Evolutionary conservation across 2,113 vertebrate species (phyloP), one percentile per base, ranked within the genome.

Genomic region (Trichechus manatus): DNA sequence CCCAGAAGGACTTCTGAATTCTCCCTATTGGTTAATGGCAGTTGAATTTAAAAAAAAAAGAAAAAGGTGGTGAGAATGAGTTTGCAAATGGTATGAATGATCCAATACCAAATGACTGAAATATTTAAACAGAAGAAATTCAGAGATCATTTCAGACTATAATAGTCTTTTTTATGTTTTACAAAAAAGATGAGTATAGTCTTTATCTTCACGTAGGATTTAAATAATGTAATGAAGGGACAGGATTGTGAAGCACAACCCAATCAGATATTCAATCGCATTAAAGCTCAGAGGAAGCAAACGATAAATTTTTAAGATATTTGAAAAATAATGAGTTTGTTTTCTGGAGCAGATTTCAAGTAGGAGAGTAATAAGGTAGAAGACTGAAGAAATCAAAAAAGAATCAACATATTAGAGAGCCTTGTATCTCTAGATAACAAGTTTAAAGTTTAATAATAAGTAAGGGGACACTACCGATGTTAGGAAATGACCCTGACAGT

Each of bases 261-360:
- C 33, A 42, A 6, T 68, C 39, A 77, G 68, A 47, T 23, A 82
- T 10, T 61, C 33, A 87, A 29, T 23, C 47, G 59, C 31, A 75
- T n/a, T 79, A 70, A 70, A 78, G 25, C 53, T 85, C 22, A 39
- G 59, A 89, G 31, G 20, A 85, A 80, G 22, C 84, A 75, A 93
- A 72, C 6, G 8, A 83, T 1, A 85, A 1, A 82, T 3, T 90
- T 95, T 95, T 70, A 79, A 90, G 61, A 91, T 83, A 91, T 36
- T 47, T 92, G 42, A 91, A 94, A 95, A 83, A 42, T n/a, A 66
- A 33, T 70, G 29, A 64, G 15, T 66, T 87, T 94, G 4, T 64
- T 95, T 79, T 59, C 74, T 82, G 31, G n/a, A 86, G 39, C 29
- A 81, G 22, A 85, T 33, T 85, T 96, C 68, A 87, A 87, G 17